phyloP scores from a whole-genome alignment of 2,888 invertebrate species.

The Fissipunctia ypsillon region DNA sequence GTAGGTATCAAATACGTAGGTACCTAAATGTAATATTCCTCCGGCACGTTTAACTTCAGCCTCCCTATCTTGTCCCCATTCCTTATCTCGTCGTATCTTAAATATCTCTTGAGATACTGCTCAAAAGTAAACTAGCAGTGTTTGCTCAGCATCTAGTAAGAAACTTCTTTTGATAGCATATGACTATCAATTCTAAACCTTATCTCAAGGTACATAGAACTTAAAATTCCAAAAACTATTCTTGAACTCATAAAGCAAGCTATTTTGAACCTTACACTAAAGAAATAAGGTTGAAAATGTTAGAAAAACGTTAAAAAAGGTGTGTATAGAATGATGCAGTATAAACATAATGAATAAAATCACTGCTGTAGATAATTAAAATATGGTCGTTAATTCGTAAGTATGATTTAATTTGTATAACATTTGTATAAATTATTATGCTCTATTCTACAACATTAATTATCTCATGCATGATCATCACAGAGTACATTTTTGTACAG shows the following conservation, averaged over 20 bases:
- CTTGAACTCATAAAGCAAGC: fast-evolving
- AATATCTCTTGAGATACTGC: conserved; percentile 68
- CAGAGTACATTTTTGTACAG: no score
- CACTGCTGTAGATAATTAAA: conserved; percentile 50
- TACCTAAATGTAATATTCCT: conserved; percentile 26
- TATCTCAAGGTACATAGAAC: neutral
- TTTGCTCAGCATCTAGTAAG: conserved; percentile 58
- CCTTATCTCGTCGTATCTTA: conserved; percentile 60
- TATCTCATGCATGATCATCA: no score
- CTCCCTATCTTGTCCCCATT: conserved; percentile 66
- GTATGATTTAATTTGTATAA: conserved; percentile 9
- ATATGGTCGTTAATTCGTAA: conserved; percentile 9
- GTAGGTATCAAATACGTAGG: neutral
- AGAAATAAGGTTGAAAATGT: neutral
- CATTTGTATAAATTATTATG: no score
- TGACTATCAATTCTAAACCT: conserved; percentile 10
- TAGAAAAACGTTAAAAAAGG: neutral
- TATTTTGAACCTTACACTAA: neutral
- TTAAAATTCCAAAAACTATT: neutral
- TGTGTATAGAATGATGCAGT: conserved; percentile 22
- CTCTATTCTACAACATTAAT: no score
- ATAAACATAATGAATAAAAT: conserved; percentile 52
- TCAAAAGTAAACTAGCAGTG: conserved; percentile 62
- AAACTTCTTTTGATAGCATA: conserved; percentile 36
- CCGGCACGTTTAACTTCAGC: conserved; percentile 32